These are phyloP conservation scores for Hippocampus barbouri DNA, from an alignment of 2,113 vertebrate species.

Conservation along the genomic window DNA sequence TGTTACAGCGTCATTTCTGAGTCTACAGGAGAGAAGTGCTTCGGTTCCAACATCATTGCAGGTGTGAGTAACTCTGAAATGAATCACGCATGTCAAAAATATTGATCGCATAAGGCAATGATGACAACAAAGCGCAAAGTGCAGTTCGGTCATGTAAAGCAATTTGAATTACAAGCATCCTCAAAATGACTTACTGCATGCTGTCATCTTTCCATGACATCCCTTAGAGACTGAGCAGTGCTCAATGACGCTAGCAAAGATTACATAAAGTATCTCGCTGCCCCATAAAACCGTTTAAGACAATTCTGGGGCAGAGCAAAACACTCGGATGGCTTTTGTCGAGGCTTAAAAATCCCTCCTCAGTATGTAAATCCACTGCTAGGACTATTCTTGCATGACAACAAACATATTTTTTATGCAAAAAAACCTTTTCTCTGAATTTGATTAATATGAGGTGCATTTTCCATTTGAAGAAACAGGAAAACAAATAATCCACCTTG, in stretches of 20 bases:
- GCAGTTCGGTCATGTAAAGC: neutral
- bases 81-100: neutral
- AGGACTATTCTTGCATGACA: neutral
- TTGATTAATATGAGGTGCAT: neutral
- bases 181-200: neutral
- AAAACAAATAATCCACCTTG: no score
- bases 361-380: no score
- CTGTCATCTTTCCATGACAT: slow-evolving; percentile 2
- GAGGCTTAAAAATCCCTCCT: neutral
- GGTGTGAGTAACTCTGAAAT: neutral
- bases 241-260: neutral
- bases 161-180: neutral
- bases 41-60: neutral
- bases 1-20: slow-evolving; percentile 30
- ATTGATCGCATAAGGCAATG: no score
- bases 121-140: neutral
- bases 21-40: slow-evolving; percentile 15
- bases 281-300: neutral
- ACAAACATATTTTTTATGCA: neutral
- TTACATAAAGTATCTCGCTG: neutral
- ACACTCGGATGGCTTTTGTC: neutral
- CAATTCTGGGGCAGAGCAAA: neutral
- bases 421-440: neutral
- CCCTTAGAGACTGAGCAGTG: neutral
- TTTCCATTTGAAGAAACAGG: no score